These are phyloP conservation scores for Drosophila robusta DNA, from an alignment of 2,888 invertebrate species.

Conservation along the genomic window DNA sequence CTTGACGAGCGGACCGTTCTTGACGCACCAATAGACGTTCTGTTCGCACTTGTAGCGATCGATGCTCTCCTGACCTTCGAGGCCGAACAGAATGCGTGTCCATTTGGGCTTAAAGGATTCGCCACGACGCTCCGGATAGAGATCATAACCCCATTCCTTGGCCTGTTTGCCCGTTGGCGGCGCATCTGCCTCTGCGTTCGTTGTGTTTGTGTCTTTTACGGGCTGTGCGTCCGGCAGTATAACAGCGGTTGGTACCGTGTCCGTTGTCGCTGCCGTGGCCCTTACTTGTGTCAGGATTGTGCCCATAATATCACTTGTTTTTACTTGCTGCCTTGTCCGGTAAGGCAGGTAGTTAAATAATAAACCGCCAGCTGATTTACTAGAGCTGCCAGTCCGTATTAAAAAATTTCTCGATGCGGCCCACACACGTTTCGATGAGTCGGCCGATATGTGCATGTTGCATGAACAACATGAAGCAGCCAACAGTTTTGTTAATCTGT, in stretches of 20 bases:
- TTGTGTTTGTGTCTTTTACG: conserved; percentile 13
- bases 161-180: conserved; percentile 22
- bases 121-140: conserved; percentile 93
- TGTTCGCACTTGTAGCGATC: conserved; percentile 92
- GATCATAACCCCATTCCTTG: conserved; percentile 90
- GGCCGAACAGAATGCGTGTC: conserved; percentile 87
- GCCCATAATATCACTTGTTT: conserved; percentile 47
- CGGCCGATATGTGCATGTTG: neutral
- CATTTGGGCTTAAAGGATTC: conserved; percentile 86
- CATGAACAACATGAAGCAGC: neutral
- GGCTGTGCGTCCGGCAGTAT: conserved; percentile 24
- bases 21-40: conserved; percentile 89
- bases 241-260: conserved; percentile 19
- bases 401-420: neutral
- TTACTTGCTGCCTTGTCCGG: neutral
- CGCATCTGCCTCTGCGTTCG: conserved; percentile 1
- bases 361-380: conserved; percentile 67
- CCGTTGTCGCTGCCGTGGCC: conserved; percentile 56
- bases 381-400: conserved; percentile 41
- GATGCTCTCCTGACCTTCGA: conserved; percentile 89
- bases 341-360: conserved; percentile 58
- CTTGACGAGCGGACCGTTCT: conserved; percentile 92
- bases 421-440: conserved; percentile 6
- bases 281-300: conserved; percentile 68
- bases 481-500: too few species aligned